Evolutionary conservation across 2,113 vertebrate genomes (phyloP), one percentile per base, ranked within the genome.

Genomic region (Xiphophorus couchianus): DNA sequence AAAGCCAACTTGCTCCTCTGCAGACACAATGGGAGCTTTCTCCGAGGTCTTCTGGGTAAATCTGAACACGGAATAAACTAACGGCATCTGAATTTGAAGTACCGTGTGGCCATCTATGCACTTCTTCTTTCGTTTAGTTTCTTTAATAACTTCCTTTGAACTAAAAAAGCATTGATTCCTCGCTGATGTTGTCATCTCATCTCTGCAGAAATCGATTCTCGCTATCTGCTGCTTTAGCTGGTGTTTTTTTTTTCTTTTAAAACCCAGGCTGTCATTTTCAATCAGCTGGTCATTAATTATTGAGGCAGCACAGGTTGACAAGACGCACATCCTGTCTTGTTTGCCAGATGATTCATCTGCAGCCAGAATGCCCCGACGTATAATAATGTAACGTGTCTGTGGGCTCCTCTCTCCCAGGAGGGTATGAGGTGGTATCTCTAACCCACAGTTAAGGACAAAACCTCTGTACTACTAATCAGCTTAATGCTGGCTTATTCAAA

Each of bases 401-500:
- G 62, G 74, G 68, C 74, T 68, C 69, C 66, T 70, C 27, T 19
- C 61, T 66, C 69, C 51, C 44, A 27, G 27, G 65, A 37, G 68
- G 19, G 84, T 82, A 86, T 72, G 86, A 91, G 88, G 90, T 84
- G 84, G 83, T 90, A 69, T 89, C 69, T 64, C 76, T 77, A 76
- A 90, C 90, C 90, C 89, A 83, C 84, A 87, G 92, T 90, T 93
- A 90, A 92, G 90, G 92, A 93, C 89, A 91, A 91, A 94, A 93
- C 93, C 93, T 89, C 89, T 94, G 89, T 91, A 73, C 91, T 88
- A 76, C 83, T 94, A 93, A 94, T 94, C 93, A 93, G 93, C 93
- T 92, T 94, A 93, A 92, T 93, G 90, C 84, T 90, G 91, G 89
- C 85, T 90, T 91, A 91, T 91, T 94, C 89, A 96, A 95, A 96